Evolutionary conservation across 2,113 vertebrate genomes (phyloP), one percentile per base, ranked within the genome.

Genomic region (Entelurus aequoreus): DNA sequence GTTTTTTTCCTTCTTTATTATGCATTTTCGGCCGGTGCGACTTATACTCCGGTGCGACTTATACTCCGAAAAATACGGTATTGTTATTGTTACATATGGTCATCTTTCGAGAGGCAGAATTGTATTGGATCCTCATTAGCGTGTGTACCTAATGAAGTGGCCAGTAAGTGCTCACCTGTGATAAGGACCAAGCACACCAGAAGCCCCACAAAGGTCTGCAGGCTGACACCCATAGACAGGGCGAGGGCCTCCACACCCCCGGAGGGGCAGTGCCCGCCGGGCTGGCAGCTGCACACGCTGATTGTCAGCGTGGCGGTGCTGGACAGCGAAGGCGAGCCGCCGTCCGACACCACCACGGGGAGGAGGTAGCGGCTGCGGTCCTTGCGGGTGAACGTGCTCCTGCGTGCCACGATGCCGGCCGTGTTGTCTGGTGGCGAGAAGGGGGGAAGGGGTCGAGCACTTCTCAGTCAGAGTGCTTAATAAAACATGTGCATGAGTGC

Each of bases 271-370:
- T 81, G 89, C 0, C 90, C 91, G 1, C 74, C 57, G 0, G 84
- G 87, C 28, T 90, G 88, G 73, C 96, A 99, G 66, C 88, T 86
- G 15, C 96, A 99, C 60, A 98, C 86, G 0, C 81, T 86, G 62
- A 98, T 60, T 16, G 93, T 94, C 13, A 99, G 82, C 2, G 93
- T 98, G 67, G 80, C 91, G 66, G 94, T 98, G 73, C 94, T 94
- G 0, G 93, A 92, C 42, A 96, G 90, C 0, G 92, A 58, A 0
- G 95, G 94, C 1, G 69, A 82, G 58, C 94, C 96, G 1, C 93
- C 94, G 85, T 99, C 96, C 0, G 74, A 64, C 82, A 97, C 92
- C 71, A 95, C 75, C 61, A 99, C 84, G 1, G 90, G 85, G 48
- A 98, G 75, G 14, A 90, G 87, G 80, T 93, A 94, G 53, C 76